These are phyloP conservation scores for Falco novaeseelandiae DNA, from an alignment of 2,797 vertebrate species.

Conservation along the genomic window DNA sequence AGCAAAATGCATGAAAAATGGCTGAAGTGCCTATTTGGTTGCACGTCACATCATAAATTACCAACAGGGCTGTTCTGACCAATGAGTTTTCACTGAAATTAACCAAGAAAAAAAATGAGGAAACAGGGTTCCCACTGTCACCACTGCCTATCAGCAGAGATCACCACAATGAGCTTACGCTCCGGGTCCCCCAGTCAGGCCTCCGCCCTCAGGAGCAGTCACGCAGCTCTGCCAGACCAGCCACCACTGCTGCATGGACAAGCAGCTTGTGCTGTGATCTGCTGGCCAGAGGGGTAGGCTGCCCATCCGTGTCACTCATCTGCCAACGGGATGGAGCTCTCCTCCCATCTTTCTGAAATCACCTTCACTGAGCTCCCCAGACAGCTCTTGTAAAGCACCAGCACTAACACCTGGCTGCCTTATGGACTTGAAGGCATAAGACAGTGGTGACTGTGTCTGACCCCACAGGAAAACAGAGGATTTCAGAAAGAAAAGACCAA, in stretches of 20 bases:
- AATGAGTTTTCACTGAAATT: neutral
- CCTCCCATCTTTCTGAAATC: neutral
- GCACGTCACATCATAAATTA: neutral
- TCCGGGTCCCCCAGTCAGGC: neutral
- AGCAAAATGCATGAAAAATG: neutral
- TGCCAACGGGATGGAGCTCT: neutral
- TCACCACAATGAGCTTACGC: neutral
- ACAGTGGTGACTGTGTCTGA: neutral
- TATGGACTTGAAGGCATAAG: neutral
- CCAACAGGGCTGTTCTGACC: neutral
- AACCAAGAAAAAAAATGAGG: neutral
- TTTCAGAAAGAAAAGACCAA: neutral
- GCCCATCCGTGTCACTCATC: too few species aligned
- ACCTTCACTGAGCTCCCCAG: neutral
- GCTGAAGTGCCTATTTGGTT: neutral
- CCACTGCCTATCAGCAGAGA: neutral
- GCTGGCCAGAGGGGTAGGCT: neutral
- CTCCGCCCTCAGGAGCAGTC: fast-evolving
- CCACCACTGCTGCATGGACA: neutral
- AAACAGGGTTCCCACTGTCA: neutral
- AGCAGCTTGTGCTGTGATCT: neutral
- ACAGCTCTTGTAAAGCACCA: neutral
- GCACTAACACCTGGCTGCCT: neutral
- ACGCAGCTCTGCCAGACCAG: neutral
- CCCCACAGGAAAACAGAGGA: neutral